Evolutionary conservation across 1,140 invertebrate species (phyloP).

Genomic region (Pemphigus obesinymphae): DNA sequence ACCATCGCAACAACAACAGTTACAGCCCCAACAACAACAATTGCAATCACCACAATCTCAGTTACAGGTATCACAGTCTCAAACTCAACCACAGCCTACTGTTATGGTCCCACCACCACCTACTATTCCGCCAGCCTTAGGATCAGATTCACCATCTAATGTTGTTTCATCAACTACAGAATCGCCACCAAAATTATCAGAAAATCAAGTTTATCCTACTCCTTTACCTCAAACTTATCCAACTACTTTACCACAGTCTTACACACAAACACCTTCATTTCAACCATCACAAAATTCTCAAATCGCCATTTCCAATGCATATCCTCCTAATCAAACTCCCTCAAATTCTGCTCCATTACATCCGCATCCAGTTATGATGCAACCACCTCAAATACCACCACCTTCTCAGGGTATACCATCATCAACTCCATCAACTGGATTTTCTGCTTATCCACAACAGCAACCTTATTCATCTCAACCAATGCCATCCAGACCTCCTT

Average conservation of each 20-base stretch:
- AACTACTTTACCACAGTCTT: conserved; percentile 3
- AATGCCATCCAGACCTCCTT: conserved; percentile 56
- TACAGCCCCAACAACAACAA: no score
- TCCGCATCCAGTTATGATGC: conserved; percentile 48
- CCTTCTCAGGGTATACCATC: conserved; percentile 43
- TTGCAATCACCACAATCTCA: conserved; percentile 45
- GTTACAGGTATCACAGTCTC: conserved; percentile 44
- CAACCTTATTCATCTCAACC: conserved; percentile 49
- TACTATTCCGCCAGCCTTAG: background rate
- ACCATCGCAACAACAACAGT: conserved; percentile 44
- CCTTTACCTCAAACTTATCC: conserved; percentile 12
- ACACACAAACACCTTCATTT: conserved; percentile 3
- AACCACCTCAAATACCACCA: conserved; percentile 43
- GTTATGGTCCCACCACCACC: background rate
- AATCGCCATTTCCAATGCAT: background rate
- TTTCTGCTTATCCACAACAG: conserved; percentile 49
- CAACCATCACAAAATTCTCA: background rate
- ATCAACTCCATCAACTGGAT: conserved; percentile 47
- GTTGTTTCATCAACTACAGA: conserved; percentile 35
- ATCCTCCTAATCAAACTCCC: background rate
- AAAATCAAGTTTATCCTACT: background rate
- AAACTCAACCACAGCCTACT: background rate
- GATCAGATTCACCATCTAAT: conserved; percentile 28
- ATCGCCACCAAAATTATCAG: conserved; percentile 33
- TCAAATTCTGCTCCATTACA: conserved; percentile 43